A percentile compares a stretch with the other conserved stretches of the same genome.
phyloP scores from a whole-genome alignment of 1,140 invertebrate species.

The Eciton burchellii region DNA sequence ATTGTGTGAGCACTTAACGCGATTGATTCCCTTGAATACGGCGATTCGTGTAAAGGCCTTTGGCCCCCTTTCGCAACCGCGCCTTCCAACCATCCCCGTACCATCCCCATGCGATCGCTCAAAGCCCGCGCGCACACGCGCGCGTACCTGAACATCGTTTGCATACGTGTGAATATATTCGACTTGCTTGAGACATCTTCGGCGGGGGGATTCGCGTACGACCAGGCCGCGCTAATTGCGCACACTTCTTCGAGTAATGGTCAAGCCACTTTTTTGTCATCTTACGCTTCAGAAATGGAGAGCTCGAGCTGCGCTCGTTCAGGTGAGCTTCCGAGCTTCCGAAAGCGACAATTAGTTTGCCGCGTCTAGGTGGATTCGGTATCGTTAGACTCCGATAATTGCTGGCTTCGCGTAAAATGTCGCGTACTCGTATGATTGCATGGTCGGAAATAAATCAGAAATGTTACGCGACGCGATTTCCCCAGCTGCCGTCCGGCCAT shows the following conservation, averaged over 20 bases:
- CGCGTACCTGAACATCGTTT: background rate
- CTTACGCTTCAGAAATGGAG: too few relatives aligned
- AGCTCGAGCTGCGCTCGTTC: too few relatives aligned
- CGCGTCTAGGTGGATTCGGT: too few relatives aligned
- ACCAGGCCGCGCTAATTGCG: slow-evolving; percentile 15
- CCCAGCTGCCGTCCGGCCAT: too few relatives aligned
- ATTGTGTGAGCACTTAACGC: slow-evolving; percentile 71
- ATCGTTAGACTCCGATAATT: too few relatives aligned
- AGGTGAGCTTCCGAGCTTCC: too few relatives aligned
- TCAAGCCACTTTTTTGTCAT: background rate
- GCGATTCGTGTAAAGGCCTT: slow-evolving; percentile 52
- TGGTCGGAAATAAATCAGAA: too few relatives aligned
- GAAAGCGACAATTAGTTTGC: too few relatives aligned
- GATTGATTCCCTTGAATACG: slow-evolving; percentile 70
- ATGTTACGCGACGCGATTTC: too few relatives aligned
- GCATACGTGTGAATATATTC: background rate
- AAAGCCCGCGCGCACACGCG: slow-evolving; percentile 26
- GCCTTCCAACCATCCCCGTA: background rate
- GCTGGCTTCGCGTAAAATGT: too few relatives aligned
- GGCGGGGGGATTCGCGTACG: background rate
- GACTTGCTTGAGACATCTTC: too few relatives aligned
- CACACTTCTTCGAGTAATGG: background rate
- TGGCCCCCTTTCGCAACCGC: slow-evolving; percentile 38
- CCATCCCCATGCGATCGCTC: slow-evolving; percentile 18
- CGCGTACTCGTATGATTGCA: too few relatives aligned